These are phyloP conservation scores for Eulimnadia texana DNA, from an alignment of 1,140 invertebrate genomes.

Conservation along the genomic window DNA sequence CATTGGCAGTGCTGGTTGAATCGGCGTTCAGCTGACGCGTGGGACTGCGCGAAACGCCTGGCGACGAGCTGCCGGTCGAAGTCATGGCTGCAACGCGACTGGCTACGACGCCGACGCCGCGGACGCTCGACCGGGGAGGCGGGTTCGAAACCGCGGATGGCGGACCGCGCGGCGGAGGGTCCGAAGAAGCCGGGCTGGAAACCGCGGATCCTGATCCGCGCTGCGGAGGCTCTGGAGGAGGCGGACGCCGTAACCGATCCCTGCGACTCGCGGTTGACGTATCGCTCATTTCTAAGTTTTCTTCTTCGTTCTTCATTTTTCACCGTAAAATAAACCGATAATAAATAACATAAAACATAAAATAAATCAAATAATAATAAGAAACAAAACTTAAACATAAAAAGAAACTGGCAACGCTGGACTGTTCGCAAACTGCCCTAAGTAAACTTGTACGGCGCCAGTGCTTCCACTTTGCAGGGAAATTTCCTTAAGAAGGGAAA, in stretches of 20 bases:
- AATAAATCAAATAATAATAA: no score
- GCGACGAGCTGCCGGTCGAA: slow-evolving; percentile 1
- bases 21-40: not conserved
- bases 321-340: no score
- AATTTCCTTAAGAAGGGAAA: no score
- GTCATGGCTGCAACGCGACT: slow-evolving; percentile 10
- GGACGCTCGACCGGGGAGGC: slow-evolving; percentile 5
- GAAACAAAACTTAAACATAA: no score
- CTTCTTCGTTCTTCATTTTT: no score
- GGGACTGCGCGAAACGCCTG: not conserved
- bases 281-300: no score
- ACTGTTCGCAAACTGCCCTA: no score
- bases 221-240: not conserved
- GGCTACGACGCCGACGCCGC: slow-evolving; percentile 11
- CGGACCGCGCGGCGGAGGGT: not conserved
- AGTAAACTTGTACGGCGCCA: no score
- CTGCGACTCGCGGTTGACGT: not conserved
- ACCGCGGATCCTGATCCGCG: not conserved
- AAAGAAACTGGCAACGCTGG: no score
- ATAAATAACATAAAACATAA: no score
- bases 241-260: slow-evolving; percentile 1
- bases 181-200: not conserved
- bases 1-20: not conserved
- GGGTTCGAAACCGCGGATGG: slow-evolving; percentile 1
- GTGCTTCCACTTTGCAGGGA: no score